Evolutionary conservation across 2,888 invertebrate species (phyloP).

Genomic region (Pegoplata infirma): DNA sequence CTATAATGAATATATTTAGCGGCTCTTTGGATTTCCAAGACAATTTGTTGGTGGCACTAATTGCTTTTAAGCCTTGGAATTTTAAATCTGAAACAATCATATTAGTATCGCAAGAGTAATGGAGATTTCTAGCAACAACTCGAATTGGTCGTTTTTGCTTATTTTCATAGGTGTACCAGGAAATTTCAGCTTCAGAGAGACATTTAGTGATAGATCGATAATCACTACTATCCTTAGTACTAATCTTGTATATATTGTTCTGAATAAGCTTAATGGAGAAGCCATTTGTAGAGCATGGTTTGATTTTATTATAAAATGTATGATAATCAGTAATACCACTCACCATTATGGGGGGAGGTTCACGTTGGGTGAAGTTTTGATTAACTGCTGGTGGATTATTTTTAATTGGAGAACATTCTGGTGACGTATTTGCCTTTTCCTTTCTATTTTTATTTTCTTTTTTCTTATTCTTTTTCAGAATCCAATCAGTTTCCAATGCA

Average conservation of each 20-base stretch:
- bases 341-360: too few relatives aligned
- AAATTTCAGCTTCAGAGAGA: neutral
- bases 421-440: too few relatives aligned
- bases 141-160: conserved; percentile 24
- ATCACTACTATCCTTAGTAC: neutral
- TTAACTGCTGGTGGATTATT: too few relatives aligned
- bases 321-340: too few relatives aligned
- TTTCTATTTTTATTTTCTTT: too few relatives aligned
- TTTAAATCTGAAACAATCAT: conserved; percentile 24
- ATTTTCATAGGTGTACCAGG: conserved; percentile 27
- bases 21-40: neutral
- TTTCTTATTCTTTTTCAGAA: neutral
- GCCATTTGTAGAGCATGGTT: too few relatives aligned
- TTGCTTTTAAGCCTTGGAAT: neutral
- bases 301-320: too few relatives aligned
- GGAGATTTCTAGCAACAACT: conserved; percentile 31
- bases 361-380: too few relatives aligned
- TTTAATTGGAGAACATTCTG: too few relatives aligned
- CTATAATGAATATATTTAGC: conserved; percentile 5
- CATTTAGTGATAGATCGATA: conserved; percentile 11
- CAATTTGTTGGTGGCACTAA: conserved; percentile 17
- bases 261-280: too few relatives aligned
- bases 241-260: too few relatives aligned
- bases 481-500: neutral
- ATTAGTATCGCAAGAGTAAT: conserved; percentile 14